A percentile compares a stretch with the other conserved stretches of the same genome.
Conservation (phyloP, 1,140 invertebrate species). For the Polypedilum vanderplanki region DNA sequence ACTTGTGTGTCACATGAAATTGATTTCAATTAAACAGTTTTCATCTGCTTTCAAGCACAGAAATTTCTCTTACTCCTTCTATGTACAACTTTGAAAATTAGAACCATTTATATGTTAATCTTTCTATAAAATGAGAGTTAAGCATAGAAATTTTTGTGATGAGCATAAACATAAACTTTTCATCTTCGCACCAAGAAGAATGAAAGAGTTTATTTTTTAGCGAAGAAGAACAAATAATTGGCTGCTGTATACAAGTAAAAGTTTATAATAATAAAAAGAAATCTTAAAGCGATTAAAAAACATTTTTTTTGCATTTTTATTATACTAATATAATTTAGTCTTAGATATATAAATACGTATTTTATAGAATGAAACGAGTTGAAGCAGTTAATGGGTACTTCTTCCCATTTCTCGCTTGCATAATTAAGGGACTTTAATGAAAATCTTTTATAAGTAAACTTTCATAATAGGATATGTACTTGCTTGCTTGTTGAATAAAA, state of each 20-base stretch:
- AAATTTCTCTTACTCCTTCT: too few species aligned
- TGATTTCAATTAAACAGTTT: not conserved
- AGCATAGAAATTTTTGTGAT: too few species aligned
- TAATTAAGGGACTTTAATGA: not conserved
- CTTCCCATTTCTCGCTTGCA: not conserved
- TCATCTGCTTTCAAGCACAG: not conserved
- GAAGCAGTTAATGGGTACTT: too few species aligned
- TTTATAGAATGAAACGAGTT: too few species aligned
- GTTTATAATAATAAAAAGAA: too few species aligned
- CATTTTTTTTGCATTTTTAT: not conserved
- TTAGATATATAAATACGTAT: too few species aligned
- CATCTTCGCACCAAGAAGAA: too few species aligned
- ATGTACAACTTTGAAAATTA: not conserved
- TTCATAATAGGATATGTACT: not conserved
- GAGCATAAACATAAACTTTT: too few species aligned
- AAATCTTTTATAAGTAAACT: not conserved
- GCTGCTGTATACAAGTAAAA: too few species aligned
- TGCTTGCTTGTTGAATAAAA: too few species aligned
- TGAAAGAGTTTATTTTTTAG: too few species aligned
- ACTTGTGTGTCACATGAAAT: not conserved
- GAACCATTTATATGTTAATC: constrained; percentile 13
- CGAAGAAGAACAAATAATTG: too few species aligned
- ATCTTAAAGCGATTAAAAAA: not conserved
- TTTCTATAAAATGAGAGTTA: not conserved
- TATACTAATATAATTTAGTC: not conserved